phyloP scores from a whole-genome alignment of 2,888 invertebrate genomes.

The Hirtodrosophila alboralis region DNA sequence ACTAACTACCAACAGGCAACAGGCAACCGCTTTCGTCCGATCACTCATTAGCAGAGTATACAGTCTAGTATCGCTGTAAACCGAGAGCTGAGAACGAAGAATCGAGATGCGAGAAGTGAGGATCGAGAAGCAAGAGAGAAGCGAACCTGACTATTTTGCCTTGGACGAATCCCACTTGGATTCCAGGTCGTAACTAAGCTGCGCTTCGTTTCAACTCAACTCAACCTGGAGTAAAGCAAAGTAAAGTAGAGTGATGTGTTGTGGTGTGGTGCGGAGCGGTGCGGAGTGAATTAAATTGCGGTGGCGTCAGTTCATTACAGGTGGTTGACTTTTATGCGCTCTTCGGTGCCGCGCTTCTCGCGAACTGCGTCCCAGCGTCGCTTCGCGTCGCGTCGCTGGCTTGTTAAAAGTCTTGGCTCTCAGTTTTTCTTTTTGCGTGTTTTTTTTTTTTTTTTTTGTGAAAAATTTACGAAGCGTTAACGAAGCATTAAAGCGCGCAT shows the following conservation, averaged over 20 bases:
- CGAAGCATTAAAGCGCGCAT: conserved; percentile 83
- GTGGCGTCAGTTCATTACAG: conserved; percentile 82
- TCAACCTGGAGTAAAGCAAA: conserved; percentile 17
- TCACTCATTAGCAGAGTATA: conserved; percentile 55
- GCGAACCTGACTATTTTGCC: conserved; percentile 21
- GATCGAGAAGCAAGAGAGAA: not conserved
- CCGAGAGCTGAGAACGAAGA: conserved; percentile 16
- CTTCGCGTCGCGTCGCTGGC: conserved; percentile 32
- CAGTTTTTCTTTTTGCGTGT: conserved; percentile 39
- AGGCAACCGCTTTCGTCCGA: conserved; percentile 27
- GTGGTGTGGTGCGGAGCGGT: conserved; percentile 25
- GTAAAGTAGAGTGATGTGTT: conserved; percentile 5
- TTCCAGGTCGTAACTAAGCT: conserved; percentile 19
- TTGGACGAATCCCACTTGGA: conserved; percentile 10
- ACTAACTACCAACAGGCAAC: conserved; percentile 13
- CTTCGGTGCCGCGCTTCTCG: conserved; percentile 28
- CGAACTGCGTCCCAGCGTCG: conserved; percentile 19
- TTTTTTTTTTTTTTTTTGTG: conserved; percentile 55
- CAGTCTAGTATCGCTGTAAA: conserved; percentile 68
- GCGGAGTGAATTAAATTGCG: conserved; percentile 76
- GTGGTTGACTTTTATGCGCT: conserved; percentile 77
- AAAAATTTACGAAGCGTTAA: conserved; percentile 81
- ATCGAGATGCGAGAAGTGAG: not conserved
- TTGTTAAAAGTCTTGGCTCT: conserved; percentile 54
- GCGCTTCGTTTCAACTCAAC: conserved; percentile 16